Evolutionary conservation across 2,113 vertebrate species (phyloP), one percentile per base, ranked within the genome.

Genomic region (Nestor notabilis): DNA sequence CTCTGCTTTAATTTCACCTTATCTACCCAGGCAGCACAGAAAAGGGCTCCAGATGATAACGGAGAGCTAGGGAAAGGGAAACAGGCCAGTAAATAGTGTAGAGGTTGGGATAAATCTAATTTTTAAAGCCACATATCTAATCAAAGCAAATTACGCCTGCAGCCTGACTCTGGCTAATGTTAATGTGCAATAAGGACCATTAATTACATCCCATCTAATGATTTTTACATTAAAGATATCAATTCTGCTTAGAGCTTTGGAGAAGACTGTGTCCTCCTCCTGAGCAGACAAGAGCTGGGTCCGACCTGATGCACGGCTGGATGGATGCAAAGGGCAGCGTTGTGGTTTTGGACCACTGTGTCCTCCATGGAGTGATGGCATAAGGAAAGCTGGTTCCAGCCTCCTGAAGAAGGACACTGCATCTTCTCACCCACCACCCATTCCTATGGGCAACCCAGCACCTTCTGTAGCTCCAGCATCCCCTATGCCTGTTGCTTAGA

Each of bases 151-250:
- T 95, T 75, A 95, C 2, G 14, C 76, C 89, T 86, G 82, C 89
- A 88, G 92, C 71, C 82, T 83, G 93, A 90, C 92, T 97, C 96
- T 95, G 97, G 94, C 35, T 89, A 94, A 96, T 23, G 71, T 95
- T 96, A 94, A 83, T 64, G 61, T 78, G 80, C 58, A 96, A 89
- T 43, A 93, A 88, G 72, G 79, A 95, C 28, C 69, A 17, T 83
- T 97, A 93, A 96, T 95, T 88, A 96, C 13, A 65, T 64, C 75
- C 87, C 53, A 2, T 28, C 77, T 85, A 95, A 93, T 74, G 92
- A 89, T 83, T 87, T 89, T 68, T 83, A 74, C 50, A 83, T 96
- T 95, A 89, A 95, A 90, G 66, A 88, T 89, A 88, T 70, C 87
- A 91, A 66, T 91, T 96, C 83, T 90, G 44, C 70, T 97, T 95